A percentile compares a stretch with the other conserved stretches of the same genome.
Evolutionary conservation across 2,888 invertebrate genomes (phyloP).

Genomic region (Cremastobaeus sp.): DNA sequence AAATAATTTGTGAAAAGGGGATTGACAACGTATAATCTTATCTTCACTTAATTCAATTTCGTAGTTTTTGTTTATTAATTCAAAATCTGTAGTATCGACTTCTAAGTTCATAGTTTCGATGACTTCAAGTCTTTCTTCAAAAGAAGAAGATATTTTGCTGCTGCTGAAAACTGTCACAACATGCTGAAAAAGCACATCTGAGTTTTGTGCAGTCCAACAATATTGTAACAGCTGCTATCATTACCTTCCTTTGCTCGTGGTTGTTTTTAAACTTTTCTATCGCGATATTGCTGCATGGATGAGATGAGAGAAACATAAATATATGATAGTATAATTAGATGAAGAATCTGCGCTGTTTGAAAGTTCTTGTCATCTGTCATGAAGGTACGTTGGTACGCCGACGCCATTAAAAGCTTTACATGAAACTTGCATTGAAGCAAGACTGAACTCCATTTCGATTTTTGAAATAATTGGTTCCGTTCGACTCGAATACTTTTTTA

Average conservation of each 20-base stretch:
- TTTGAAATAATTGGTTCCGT: not conserved
- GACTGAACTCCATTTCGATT: constrained; percentile 24
- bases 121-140: not conserved
- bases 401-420: constrained; percentile 15
- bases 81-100: not conserved
- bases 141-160: too few species aligned
- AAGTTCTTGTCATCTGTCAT: not conserved
- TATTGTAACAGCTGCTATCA: not conserved
- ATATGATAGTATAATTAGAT: constrained; percentile 19
- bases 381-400: too few species aligned
- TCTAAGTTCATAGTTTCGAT: not conserved
- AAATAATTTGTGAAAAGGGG: not conserved
- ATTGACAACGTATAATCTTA: not conserved
- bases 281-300: constrained; percentile 20
- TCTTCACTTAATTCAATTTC: not conserved
- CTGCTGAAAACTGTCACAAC: too few species aligned
- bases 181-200: too few species aligned
- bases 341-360: too few species aligned
- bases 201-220: not conserved
- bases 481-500: constrained; percentile 7
- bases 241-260: not conserved
- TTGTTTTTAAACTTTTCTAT: constrained; percentile 8
- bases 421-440: not conserved
- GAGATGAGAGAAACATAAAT: constrained; percentile 37
- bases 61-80: not conserved